Evolutionary conservation across 2,888 invertebrate genomes (phyloP).

Genomic region (Mesochorus sp.): DNA sequence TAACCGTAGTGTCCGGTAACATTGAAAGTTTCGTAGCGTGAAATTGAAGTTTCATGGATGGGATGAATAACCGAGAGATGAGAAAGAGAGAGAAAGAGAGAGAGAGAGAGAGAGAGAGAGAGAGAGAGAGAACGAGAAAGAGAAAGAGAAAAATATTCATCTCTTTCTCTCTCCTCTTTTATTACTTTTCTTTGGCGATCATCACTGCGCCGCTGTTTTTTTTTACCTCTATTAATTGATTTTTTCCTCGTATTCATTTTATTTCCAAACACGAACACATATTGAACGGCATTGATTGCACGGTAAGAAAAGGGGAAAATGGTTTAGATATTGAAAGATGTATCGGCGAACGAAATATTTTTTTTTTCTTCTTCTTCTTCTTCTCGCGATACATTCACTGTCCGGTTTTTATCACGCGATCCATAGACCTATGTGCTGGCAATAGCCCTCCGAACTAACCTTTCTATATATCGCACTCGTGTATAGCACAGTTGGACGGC

Average conservation of each 20-base stretch:
- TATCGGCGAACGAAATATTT: constrained; percentile 42
- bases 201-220: too few species aligned
- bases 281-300: constrained; percentile 41
- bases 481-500: neutral
- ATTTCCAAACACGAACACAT: constrained; percentile 3
- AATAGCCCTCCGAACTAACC: constrained; percentile 24
- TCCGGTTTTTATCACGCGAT: constrained; percentile 53
- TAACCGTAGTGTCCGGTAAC: constrained; percentile 41
- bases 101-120: too few species aligned
- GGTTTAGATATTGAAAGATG: constrained; percentile 27
- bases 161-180: neutral
- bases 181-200: neutral
- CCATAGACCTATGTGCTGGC: constrained; percentile 24
- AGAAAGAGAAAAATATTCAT: constrained; percentile 49
- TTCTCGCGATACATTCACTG: constrained; percentile 50
- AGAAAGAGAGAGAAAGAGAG: too few species aligned
- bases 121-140: too few species aligned
- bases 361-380: constrained; percentile 21
- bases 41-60: constrained; percentile 62
- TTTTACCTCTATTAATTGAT: neutral
- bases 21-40: constrained; percentile 64
- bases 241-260: neutral
- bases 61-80: constrained; percentile 2
- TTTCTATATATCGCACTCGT: neutral
- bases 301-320: neutral